Evolutionary conservation across 2,113 vertebrate genomes (phyloP).

Genomic region (Bos taurus): ARS-UCD2.0 NC_037332.1:101896501-101897000

Average conservation of each 20-base stretch:
- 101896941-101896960: neutral
- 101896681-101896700: neutral
- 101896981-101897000: neutral
- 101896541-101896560: neutral
- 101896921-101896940: neutral
- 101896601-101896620: neutral
- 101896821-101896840: neutral
- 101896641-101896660: accelerated
- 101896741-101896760: neutral
- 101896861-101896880: neutral
- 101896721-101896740: neutral
- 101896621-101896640: neutral
- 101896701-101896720: neutral
- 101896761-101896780: neutral
- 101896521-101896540: neutral
- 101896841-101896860: neutral
- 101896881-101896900: neutral
- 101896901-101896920: neutral
- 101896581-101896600: neutral
- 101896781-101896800: neutral
- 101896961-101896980: neutral
- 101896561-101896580: neutral
- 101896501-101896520: neutral
- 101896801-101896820: neutral
- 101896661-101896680: neutral